phyloP scores from a whole-genome alignment of 2,888 invertebrate genomes.

The Phytoseiulus persimilis region DNA sequence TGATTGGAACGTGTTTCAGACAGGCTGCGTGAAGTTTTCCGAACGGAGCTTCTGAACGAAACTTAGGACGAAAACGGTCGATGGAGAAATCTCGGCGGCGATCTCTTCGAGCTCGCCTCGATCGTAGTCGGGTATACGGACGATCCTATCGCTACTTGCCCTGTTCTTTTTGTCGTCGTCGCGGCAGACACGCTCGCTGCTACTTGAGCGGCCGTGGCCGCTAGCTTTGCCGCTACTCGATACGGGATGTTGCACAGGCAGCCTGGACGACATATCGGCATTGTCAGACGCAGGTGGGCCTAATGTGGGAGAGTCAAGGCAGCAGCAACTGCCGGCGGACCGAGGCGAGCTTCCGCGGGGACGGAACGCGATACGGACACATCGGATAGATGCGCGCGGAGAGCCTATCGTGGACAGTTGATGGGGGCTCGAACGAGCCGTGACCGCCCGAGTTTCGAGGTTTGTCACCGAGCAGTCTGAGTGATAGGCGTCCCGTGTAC shows the following conservation, averaged over 20 bases:
- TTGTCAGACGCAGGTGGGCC: slow-evolving; percentile 5
- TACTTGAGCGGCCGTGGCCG: not conserved
- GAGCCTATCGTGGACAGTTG: not conserved
- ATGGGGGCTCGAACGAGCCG: not conserved
- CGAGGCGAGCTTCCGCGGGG: not conserved
- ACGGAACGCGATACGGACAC: not conserved
- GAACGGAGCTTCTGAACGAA: too few species aligned
- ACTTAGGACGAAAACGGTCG: too few species aligned
- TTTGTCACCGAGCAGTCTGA: not conserved
- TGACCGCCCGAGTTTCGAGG: not conserved
- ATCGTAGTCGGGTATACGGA: not conserved
- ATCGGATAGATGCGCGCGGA: not conserved
- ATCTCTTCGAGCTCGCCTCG: too few species aligned
- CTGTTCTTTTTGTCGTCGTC: not conserved
- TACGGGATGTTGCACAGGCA: not conserved
- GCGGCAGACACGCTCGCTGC: not conserved
- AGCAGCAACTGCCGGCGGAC: not conserved
- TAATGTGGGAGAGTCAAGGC: not conserved
- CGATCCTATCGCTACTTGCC: not conserved
- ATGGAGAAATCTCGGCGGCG: too few species aligned
- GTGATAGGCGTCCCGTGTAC: not conserved
- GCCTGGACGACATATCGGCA: not conserved
- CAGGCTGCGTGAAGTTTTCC: too few species aligned
- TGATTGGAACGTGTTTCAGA: too few species aligned
- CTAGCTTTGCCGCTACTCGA: not conserved